Base-by-base conservation (phyloP, 2,113 vertebrate genomes). In the Lanius ludovicianus region DNA sequence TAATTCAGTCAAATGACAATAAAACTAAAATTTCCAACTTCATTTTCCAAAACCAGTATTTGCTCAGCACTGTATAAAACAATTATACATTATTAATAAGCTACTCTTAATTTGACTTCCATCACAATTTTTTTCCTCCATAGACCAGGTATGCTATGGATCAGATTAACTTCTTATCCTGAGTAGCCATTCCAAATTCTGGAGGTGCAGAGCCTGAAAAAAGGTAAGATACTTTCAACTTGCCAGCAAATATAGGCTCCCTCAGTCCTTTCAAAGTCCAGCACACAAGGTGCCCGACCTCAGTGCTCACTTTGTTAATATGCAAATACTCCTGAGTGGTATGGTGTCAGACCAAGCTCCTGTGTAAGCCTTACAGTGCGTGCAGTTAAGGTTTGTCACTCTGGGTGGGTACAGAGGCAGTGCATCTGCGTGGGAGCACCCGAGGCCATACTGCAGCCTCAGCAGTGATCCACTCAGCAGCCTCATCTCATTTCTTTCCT, bases 311-410 rank as follows among this genome's bases (percentile, higher is more conserved):
- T 63, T 39, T 63, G 39, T 59, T 87, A 23, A 19, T 13, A 21
- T 30, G 13, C 17, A 19, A n/a, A 31, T 12, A 6, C 24, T 64
- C 22, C 41, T 62, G n/a, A 56, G 28, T 5, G n/a, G n/a, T 1
- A 5, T 0, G 21, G 50, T 8, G 19, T 25, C 41, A 13, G 4
- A 57, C 49, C 7, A 55, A 17, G 27, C 21, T 41, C 50, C 73
- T 37, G 49, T 2, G 1, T 3, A 6, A 60, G 41, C 30, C 49
- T 30, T 8, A 6, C 0, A 8, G 30, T 9, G 27, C 8, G 2
- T 1, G 11, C 7, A 27, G 31, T 7, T n/a, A 6, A n/a, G 30
- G 33, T 25, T 3, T 5, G 12, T 7, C 19, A 11, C 13, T 12
- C 1, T 7, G 20, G 13, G 57, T 20, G 16, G 49, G 16, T 0